phyloP scores from a whole-genome alignment of 2,113 vertebrate species.

The Rhombomys opimus region DNA sequence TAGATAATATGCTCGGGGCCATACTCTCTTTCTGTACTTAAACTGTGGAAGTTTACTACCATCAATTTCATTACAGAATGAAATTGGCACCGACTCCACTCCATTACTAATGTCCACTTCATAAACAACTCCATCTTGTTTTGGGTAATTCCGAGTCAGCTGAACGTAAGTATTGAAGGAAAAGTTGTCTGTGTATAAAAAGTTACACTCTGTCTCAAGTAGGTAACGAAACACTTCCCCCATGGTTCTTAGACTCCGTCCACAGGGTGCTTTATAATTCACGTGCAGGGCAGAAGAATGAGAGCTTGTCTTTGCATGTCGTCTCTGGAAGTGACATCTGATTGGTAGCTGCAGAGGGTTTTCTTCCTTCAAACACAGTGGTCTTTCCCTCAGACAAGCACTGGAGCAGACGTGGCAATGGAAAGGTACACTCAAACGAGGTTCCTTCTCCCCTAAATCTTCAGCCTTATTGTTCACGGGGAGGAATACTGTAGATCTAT shows the following conservation, averaged over 20 bases:
- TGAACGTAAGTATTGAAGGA: constrained; percentile 92
- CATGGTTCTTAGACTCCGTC: constrained; percentile 89
- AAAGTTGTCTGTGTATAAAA: constrained; percentile 93
- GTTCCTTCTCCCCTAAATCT: constrained; percentile 39
- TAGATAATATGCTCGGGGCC: constrained; percentile 93
- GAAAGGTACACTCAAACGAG: constrained; percentile 68
- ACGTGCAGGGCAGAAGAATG: constrained; percentile 85
- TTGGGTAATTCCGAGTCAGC: constrained; percentile 83
- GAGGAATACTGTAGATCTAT: constrained; percentile 66
- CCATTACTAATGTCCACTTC: constrained; percentile 93
- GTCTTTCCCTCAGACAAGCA: constrained; percentile 86
- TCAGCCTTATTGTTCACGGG: constrained; percentile 61
- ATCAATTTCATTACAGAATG: constrained; percentile 89
- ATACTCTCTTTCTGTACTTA: constrained; percentile 93
- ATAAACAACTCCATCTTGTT: constrained; percentile 81
- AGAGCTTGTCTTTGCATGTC: constrained; percentile 85
- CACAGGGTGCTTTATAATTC: constrained; percentile 94
- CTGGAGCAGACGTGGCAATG: constrained; percentile 87
- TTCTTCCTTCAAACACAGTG: constrained; percentile 83
- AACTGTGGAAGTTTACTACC: constrained; percentile 87
- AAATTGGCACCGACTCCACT: constrained; percentile 89
- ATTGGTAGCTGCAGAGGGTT: constrained; percentile 94
- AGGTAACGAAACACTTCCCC: constrained; percentile 92
- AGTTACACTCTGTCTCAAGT: constrained; percentile 88
- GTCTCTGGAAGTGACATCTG: constrained; percentile 91